Conservation (phyloP, 2,888 invertebrate species). For the Anoncus sp. region DNA sequence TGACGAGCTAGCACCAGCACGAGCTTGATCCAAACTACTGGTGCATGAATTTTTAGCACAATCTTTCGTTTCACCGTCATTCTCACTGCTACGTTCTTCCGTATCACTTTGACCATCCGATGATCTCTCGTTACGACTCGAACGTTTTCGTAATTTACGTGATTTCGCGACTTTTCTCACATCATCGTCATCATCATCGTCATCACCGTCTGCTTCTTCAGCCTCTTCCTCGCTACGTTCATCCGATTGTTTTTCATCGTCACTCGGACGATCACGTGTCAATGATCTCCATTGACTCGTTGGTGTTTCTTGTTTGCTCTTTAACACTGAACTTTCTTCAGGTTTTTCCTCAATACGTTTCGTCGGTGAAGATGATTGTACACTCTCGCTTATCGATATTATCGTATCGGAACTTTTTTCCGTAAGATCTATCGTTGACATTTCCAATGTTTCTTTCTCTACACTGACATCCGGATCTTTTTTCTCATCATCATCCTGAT, state of each 20-base stretch:
- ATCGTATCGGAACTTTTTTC: conserved; percentile 67
- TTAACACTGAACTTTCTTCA: conserved; percentile 12
- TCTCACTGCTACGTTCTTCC: conserved; percentile 58
- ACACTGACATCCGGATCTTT: conserved; percentile 77
- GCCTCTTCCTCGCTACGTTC: conserved; percentile 42
- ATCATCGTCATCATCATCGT: background rate
- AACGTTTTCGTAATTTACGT: conserved; percentile 47
- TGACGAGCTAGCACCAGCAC: conserved; percentile 57
- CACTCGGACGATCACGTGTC: conserved; percentile 30
- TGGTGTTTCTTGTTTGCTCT: conserved; percentile 7
- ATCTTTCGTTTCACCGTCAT: conserved; percentile 40
- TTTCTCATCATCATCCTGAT: conserved; percentile 82
- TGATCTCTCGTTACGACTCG: conserved; percentile 32
- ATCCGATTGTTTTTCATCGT: conserved; percentile 46
- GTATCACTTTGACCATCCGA: conserved; percentile 44
- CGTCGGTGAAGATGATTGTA: conserved; percentile 59
- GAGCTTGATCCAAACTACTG: conserved; percentile 57
- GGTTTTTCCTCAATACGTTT: background rate
- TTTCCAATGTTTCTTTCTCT: conserved; percentile 67
- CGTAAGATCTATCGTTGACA: conserved; percentile 61
- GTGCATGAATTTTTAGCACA: conserved; percentile 47
- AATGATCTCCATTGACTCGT: conserved; percentile 38
- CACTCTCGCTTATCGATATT: conserved; percentile 60
- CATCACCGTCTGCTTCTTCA: conserved; percentile 32
- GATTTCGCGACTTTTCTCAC: conserved; percentile 22